Evolutionary conservation across 2,888 invertebrate species (phyloP).

Genomic region (Epiperipatus broadwayi): DNA sequence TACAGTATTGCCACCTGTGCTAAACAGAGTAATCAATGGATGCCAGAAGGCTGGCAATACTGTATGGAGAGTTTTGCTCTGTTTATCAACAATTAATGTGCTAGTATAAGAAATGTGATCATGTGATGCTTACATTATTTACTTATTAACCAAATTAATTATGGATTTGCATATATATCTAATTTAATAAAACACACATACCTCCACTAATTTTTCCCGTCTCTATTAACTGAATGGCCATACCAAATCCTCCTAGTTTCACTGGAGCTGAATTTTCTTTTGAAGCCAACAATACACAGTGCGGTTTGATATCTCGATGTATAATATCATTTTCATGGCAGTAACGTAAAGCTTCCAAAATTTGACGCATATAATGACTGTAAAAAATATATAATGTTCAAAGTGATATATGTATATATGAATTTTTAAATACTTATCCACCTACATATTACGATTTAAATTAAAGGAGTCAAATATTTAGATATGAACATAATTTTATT

Average conservation of each 20-base stretch:
- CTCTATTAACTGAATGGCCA: constrained; percentile 66
- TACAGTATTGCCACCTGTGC: too few species aligned
- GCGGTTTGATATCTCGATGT: constrained; percentile 91
- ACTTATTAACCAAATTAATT: too few species aligned
- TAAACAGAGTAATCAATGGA: too few species aligned
- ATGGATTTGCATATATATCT: too few species aligned
- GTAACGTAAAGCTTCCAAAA: constrained; percentile 85
- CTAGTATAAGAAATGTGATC: too few species aligned
- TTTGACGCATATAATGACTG: constrained; percentile 97
- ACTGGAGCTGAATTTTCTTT: constrained; percentile 96
- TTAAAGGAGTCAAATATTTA: neutral
- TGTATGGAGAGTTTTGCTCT: too few species aligned
- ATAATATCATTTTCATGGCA: constrained; percentile 96
- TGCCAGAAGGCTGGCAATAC: too few species aligned
- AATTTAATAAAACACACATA: too few species aligned
- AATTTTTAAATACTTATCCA: constrained; percentile 14
- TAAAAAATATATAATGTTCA: constrained; percentile 22
- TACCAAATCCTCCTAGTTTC: constrained; percentile 90
- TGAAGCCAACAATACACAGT: constrained; percentile 83
- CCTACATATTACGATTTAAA: constrained; percentile 6
- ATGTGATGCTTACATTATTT: too few species aligned
- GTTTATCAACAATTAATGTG: too few species aligned
- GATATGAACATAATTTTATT: too few species aligned
- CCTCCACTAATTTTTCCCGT: constrained; percentile 25
- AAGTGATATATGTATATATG: constrained; percentile 12